Percentiles rank a stretch among this genome's conserved stretches.
Conservation (phyloP, 2,888 invertebrate species). For the Lymantria monacha region DNA sequence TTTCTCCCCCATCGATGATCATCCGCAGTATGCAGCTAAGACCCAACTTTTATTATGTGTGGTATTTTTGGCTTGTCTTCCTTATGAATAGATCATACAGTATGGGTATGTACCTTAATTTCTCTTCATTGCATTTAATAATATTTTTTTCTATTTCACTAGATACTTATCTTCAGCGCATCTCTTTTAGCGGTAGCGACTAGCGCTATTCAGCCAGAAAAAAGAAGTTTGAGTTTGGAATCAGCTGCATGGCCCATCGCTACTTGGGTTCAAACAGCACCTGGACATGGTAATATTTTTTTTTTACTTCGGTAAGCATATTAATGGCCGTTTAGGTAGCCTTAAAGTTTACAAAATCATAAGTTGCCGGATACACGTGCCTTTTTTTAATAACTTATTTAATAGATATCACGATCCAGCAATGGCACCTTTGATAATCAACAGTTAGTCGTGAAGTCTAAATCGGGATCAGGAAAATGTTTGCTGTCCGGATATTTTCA, state of each 20-base stretch:
- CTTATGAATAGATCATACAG: too few relatives aligned
- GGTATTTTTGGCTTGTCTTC: too few relatives aligned
- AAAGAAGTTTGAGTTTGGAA: conserved; percentile 55
- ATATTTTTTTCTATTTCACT: not conserved
- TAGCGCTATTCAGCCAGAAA: conserved; percentile 44
- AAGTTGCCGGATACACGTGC: too few relatives aligned
- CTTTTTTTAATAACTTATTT: not conserved
- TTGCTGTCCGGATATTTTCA: not conserved
- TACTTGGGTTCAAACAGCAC: conserved; percentile 35
- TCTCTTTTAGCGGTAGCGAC: conserved; percentile 33
- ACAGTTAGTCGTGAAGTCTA: too few relatives aligned
- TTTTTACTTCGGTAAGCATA: not conserved
- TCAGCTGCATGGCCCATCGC: conserved; percentile 37
- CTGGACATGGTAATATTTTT: conserved; percentile 36
- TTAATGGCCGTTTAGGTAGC: not conserved
- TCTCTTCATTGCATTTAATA: too few relatives aligned
- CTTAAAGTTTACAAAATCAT: not conserved
- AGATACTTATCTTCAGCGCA: conserved; percentile 25
- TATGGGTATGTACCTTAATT: too few relatives aligned
- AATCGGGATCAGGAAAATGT: too few relatives aligned
- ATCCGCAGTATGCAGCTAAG: too few relatives aligned
- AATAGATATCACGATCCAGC: not conserved
- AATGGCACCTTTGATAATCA: not conserved
- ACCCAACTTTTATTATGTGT: too few relatives aligned
- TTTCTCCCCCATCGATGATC: too few relatives aligned